Base-by-base conservation (phyloP, 2,113 vertebrate genomes). In the Chloroceryle aenea region DNA sequence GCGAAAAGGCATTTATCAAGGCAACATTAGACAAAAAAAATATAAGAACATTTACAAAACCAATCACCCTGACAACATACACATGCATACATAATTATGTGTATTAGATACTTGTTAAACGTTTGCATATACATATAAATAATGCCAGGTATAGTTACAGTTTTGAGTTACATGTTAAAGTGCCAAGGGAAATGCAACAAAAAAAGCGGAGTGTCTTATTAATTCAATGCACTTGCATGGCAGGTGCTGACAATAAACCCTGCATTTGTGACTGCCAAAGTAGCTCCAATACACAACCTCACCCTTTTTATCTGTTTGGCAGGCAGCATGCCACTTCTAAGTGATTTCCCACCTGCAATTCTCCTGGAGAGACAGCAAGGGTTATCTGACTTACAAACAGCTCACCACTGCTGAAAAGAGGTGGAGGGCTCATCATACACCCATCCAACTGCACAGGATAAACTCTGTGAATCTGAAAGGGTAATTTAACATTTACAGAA, bases 1-100 rank as follows among this genome's bases (percentile, higher is more conserved):
- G 92, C 16, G 42, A 75, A 85, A 94, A 66, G 40, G 55, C 20
- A 71, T 80, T 88, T 85, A 73, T 69, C 40, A 83, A 95, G 67
- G 6, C 45, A 53, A 48, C 1, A 1, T 64, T 4, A 72, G 30
- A 53, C 18, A 61, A 63, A 19, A 63, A 19, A 75, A 66, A 53
- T 40, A 83, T 5, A 25, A 88, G 43, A 79, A 50, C 38, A 34
- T 29, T 45, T 38, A 71, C 26, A 74, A 89, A 80, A 38, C 12
- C 30, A 69, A 45, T 17, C 88, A 45, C 5, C 4, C 19, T 7
- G 4, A 9, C 21, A 56, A 25, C 25, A 29, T 30, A 72, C 0
- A 0, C 17, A 47, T 0, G 1, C 29, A 38, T 18, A 38, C 30
- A 27, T 4, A 64, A 56, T 21, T 47, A 66, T 2, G 1, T 4